phyloP scores from a whole-genome alignment of 2,113 vertebrate species.

The Rhinogobius similis region DNA sequence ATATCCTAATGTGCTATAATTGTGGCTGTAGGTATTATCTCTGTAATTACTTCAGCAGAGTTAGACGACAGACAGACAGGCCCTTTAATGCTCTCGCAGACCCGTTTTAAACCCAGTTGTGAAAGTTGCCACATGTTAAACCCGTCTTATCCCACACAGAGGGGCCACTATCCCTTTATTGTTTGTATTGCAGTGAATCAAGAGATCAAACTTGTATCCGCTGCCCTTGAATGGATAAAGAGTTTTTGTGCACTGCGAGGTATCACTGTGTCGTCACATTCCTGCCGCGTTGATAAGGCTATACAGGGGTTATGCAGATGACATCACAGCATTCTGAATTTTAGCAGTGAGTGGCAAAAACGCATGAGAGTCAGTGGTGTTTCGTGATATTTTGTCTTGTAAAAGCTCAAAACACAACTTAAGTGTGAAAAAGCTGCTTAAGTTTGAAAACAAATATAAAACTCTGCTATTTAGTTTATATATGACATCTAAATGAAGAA shows the following conservation, averaged over 20 bases:
- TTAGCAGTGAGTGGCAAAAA: no score
- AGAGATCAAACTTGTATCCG: constrained; percentile 25
- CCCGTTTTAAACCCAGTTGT: constrained; percentile 29
- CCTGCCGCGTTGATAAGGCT: constrained; percentile 40
- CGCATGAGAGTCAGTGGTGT: no score
- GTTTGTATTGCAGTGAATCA: constrained; percentile 56
- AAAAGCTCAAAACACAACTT: no score
- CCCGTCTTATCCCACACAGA: constrained; percentile 23
- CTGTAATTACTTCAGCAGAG: constrained; percentile 43
- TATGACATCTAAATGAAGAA: no score
- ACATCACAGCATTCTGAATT: no score
- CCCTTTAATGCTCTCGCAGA: neutral
- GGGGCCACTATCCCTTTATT: constrained; percentile 45
- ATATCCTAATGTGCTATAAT: constrained; percentile 35
- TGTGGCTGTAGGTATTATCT: constrained; percentile 36
- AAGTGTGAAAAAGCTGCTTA: no score
- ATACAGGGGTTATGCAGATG: no score
- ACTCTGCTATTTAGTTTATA: no score
- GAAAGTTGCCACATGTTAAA: constrained; percentile 46
- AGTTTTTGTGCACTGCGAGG: constrained; percentile 19
- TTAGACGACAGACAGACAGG: constrained; percentile 2
- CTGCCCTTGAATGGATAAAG: constrained; percentile 27
- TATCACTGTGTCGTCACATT: constrained; percentile 50
- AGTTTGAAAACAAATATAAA: no score
- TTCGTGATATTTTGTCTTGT: no score